These are phyloP conservation scores for Stictonetta naevosa DNA, from an alignment of 2,113 vertebrate genomes.

Conservation along the genomic window DNA sequence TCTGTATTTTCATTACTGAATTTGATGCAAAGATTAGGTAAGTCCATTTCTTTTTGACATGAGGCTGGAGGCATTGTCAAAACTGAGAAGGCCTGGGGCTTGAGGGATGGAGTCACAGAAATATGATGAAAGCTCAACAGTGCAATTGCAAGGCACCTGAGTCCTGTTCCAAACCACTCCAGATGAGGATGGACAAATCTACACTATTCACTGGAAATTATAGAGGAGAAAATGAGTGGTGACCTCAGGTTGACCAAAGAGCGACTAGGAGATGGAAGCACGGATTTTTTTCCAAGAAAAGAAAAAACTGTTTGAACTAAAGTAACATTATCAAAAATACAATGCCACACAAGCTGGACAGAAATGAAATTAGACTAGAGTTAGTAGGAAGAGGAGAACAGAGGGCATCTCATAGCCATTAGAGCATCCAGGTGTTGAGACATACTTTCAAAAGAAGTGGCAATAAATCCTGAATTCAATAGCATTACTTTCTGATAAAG, in stretches of 20 bases:
- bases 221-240: not conserved
- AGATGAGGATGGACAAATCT: not conserved
- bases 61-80: not conserved
- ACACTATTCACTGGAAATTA: not conserved
- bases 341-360: not conserved
- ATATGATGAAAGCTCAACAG: not conserved
- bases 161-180: not conserved
- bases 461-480: not conserved
- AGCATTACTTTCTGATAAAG: not conserved
- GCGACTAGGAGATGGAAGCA: not conserved
- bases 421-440: not conserved
- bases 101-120: not conserved
- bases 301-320: not conserved
- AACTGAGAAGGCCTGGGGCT: not conserved
- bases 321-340: not conserved
- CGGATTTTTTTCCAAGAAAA: not conserved
- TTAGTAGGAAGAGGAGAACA: fast-evolving
- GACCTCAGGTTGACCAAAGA: not conserved
- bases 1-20: not conserved
- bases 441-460: not conserved
- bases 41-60: not conserved
- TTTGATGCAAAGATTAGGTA: not conserved
- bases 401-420: not conserved
- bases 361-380: not conserved
- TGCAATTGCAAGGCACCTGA: not conserved